Evolutionary conservation across 2,888 invertebrate species (phyloP).

Genomic region (Unio delphinus): DNA sequence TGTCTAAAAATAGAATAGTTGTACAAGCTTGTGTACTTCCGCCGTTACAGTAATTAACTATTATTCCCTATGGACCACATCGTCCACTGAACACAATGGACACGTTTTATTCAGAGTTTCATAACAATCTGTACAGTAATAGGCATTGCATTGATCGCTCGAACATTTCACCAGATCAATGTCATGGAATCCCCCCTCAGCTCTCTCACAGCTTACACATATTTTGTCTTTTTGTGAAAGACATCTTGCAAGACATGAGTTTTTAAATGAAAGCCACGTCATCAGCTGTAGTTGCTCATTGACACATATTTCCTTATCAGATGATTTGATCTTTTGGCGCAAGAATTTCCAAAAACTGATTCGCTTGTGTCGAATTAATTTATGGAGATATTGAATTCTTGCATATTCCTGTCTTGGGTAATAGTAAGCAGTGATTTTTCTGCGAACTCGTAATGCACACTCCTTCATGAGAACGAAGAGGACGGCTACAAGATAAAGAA

Average conservation of each 20-base stretch:
- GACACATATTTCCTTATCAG: constrained; percentile 27
- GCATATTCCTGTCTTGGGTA: too few relatives aligned
- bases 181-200: constrained; percentile 18
- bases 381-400: too few relatives aligned
- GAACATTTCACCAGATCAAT: constrained; percentile 18
- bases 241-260: constrained; percentile 17
- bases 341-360: constrained; percentile 31
- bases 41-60: too few relatives aligned
- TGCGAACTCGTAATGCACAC: constrained; percentile 12
- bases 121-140: constrained; percentile 38
- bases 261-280: constrained; percentile 21
- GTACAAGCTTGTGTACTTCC: too few relatives aligned
- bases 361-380: constrained; percentile 33
- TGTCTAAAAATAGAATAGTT: too few relatives aligned
- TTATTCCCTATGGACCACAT: constrained; percentile 6
- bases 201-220: constrained; percentile 32
- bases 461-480: constrained; percentile 32
- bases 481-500: constrained; percentile 32
- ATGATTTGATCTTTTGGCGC: constrained; percentile 29
- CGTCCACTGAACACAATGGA: constrained; percentile 26
- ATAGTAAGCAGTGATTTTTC: too few relatives aligned
- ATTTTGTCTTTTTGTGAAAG: constrained; percentile 8
- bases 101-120: constrained; percentile 23
- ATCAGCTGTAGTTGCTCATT: constrained; percentile 27
- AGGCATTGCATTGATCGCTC: constrained; percentile 23